A percentile compares a stretch with the other conserved stretches of the same genome.
Conservation (phyloP, 2,797 vertebrate genomes). For the Aphelocoma californica region DNA sequence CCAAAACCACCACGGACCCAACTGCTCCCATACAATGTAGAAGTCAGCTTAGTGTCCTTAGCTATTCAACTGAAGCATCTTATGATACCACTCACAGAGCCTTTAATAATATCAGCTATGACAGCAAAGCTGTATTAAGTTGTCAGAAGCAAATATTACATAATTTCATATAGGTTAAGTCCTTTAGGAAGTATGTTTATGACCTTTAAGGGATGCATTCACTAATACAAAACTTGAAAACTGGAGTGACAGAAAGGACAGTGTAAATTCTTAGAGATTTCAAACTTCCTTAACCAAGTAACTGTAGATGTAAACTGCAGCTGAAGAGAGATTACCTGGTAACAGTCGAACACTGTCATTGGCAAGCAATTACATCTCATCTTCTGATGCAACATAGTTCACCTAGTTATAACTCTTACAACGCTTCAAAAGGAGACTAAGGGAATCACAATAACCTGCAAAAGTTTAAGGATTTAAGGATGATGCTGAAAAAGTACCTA, state of each 20-base stretch:
- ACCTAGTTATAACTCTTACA: slow-evolving; percentile 10
- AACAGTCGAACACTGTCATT: neutral
- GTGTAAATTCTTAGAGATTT: neutral
- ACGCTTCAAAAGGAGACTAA: neutral
- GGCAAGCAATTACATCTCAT: slow-evolving; percentile 24
- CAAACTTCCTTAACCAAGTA: neutral
- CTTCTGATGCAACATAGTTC: neutral
- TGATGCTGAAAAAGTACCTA: neutral
- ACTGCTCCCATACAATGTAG: neutral
- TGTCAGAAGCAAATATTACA: neutral
- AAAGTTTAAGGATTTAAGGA: neutral
- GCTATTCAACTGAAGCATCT: neutral
- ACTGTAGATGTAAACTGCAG: neutral
- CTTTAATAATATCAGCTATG: neutral
- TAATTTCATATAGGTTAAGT: neutral
- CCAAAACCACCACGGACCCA: neutral
- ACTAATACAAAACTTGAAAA: neutral
- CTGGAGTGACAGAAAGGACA: neutral
- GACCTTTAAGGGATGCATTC: neutral
- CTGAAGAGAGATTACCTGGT: neutral
- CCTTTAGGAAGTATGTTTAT: neutral
- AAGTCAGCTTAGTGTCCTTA: neutral
- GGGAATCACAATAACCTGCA: neutral
- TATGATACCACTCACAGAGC: rapidly evolving
- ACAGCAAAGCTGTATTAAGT: neutral